Base-by-base conservation (phyloP, 2,888 invertebrate genomes). In the Malacosoma neustria region DNA sequence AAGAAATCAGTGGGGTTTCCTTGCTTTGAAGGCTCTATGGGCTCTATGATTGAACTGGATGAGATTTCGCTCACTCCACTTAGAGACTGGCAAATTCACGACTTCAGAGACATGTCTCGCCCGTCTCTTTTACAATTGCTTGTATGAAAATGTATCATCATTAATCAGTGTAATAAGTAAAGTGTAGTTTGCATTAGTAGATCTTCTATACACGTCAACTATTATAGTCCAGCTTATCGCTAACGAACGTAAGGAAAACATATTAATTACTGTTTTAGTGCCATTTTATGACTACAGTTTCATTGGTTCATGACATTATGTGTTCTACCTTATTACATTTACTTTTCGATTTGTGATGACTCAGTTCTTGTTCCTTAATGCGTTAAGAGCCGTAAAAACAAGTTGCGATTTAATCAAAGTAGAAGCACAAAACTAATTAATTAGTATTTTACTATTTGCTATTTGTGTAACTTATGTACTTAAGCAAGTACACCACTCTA, bases 241-340 rank as follows among this genome's bases (percentile, higher is more conserved):
- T 74, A 77, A 79, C 73, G 71, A 72, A 73, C 61, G 70, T 64
- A 61, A 58, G 63, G 71, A 63, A 61, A 58, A 63, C 62, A 72
- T 77, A 75, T 77, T 82, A 77, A 82, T 82, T 82, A 81, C 72
- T 57, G 59, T 64, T 79, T 79, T 72, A 79, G 63, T 77, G 54
- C 74, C 54, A 62, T 48, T 71, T 84, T 79, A 82, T 69, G 54
- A 62, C 60, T 65, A 51, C 54, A 53, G 61, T 62, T 73, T 80
- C 80, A 79, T 77, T 72, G 76, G 64, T 51, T 59, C 60, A 59
- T 66, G 61, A 71, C 72, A 77, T 81, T 81, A 75, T 67, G 62
- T 72, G 72, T 72, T 69, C 64, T 61, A 63, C 61, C 65, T 65
- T 69, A 72, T 70, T 73, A 67, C 56, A 60, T 61, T 60, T 54